Evolutionary conservation across 2,888 invertebrate genomes (phyloP).

Genomic region (Glyphotaelius pellucidus): DNA sequence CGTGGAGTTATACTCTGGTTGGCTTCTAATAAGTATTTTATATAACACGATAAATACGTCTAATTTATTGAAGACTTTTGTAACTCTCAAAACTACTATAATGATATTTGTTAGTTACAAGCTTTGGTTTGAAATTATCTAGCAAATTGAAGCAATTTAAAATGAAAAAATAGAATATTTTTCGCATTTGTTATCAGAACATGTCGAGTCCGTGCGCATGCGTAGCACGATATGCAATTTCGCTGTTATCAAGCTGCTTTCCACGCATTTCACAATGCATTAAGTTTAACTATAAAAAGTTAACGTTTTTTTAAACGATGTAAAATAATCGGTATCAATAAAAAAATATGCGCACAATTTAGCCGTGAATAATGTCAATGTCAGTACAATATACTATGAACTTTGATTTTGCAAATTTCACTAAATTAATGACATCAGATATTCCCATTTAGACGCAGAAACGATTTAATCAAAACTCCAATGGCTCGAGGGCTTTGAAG

Average conservation of each 20-base stretch:
- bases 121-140: neutral
- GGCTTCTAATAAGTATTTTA: too few relatives aligned
- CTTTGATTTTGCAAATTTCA: neutral
- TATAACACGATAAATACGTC: too few relatives aligned
- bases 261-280: conserved; percentile 56
- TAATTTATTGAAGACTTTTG: too few relatives aligned
- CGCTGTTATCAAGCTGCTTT: conserved; percentile 56
- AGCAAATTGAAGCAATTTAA: neutral
- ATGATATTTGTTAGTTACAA: too few relatives aligned
- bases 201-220: conserved; percentile 48
- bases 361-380: neutral
- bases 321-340: conserved; percentile 32
- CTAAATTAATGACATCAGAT: neutral
- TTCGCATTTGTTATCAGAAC: conserved; percentile 44
- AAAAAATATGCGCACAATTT: neutral
- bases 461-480: too few relatives aligned
- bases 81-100: too few relatives aligned
- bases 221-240: conserved; percentile 57
- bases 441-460: too few relatives aligned
- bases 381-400: neutral
- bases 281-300: conserved; percentile 52
- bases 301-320: conserved; percentile 52
- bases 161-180: neutral
- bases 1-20: too few relatives aligned
- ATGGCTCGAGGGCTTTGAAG: too few relatives aligned